Evolutionary conservation across 2,113 vertebrate species (phyloP).

Genomic region (Vidua chalybeata): DNA sequence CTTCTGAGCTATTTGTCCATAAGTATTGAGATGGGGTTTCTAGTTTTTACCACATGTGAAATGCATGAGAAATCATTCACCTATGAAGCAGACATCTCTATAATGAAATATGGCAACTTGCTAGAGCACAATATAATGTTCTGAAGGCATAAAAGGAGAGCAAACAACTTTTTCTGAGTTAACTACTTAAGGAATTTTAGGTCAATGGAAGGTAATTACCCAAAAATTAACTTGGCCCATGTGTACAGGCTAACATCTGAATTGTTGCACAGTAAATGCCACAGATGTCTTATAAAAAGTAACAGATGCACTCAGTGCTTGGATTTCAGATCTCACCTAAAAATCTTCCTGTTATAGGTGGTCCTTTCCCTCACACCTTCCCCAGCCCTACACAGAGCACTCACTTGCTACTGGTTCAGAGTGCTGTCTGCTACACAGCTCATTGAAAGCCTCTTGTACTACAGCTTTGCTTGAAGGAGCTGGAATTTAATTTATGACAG

Average conservation of each 20-base stretch:
- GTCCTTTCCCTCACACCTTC: not conserved
- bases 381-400: not conserved
- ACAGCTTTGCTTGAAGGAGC: not conserved
- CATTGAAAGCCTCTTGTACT: not conserved
- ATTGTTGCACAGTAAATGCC: slow-evolving; percentile 34
- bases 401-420: accelerated
- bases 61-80: not conserved
- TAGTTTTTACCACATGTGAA: not conserved
- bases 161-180: slow-evolving; percentile 7
- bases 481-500: not conserved
- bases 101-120: not conserved
- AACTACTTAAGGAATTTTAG: slow-evolving; percentile 9
- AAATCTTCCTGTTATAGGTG: not conserved
- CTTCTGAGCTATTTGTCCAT: not conserved
- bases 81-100: not conserved
- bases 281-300: slow-evolving; percentile 50
- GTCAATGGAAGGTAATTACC: slow-evolving; percentile 36
- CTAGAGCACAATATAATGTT: not conserved
- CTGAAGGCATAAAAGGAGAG: not conserved
- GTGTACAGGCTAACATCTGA: slow-evolving; percentile 28
- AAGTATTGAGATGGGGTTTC: not conserved
- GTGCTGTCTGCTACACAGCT: not conserved
- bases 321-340: not conserved
- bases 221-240: slow-evolving; percentile 3
- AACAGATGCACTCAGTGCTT: slow-evolving; percentile 14